A percentile compares a stretch with the other conserved stretches of the same genome.
Conservation (phyloP, 2,888 invertebrate species). For the Synergus gifuensis region DNA sequence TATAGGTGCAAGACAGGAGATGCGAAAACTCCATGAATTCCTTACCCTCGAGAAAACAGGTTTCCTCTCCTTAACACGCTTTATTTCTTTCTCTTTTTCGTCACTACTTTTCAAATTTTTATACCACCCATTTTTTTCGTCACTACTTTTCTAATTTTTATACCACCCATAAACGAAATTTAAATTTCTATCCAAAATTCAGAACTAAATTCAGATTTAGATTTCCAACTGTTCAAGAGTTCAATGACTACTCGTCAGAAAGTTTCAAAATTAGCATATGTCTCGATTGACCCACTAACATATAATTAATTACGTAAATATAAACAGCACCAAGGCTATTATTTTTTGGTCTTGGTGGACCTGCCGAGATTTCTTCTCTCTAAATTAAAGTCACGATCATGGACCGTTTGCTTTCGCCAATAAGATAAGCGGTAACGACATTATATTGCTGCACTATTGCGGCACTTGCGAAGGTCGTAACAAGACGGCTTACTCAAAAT, state of each 20-base stretch:
- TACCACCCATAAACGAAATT: neutral
- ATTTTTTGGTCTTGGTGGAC: neutral
- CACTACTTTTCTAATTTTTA: neutral
- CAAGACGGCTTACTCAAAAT: neutral
- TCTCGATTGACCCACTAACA: neutral
- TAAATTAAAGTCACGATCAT: slow-evolving; percentile 1
- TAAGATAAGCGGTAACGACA: neutral
- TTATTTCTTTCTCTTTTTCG: neutral
- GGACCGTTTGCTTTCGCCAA: neutral
- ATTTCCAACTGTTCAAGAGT: neutral
- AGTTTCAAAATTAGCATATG: neutral
- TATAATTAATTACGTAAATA: neutral
- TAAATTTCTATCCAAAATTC: too few relatives aligned
- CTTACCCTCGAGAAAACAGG: slow-evolving; percentile 26
- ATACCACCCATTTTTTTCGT: neutral
- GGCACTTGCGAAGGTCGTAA: neutral
- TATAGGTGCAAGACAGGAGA: slow-evolving; percentile 30
- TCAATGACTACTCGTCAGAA: neutral
- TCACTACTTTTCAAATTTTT: neutral
- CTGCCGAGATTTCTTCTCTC: neutral
- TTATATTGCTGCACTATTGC: slow-evolving; percentile 5
- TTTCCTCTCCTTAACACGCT: slow-evolving; percentile 36
- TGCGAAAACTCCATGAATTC: slow-evolving; percentile 32
- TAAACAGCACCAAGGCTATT: neutral
- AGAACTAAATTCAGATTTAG: too few relatives aligned